Conservation (phyloP, 1,140 invertebrate species). For the Drosophila mojavensis region DNA sequence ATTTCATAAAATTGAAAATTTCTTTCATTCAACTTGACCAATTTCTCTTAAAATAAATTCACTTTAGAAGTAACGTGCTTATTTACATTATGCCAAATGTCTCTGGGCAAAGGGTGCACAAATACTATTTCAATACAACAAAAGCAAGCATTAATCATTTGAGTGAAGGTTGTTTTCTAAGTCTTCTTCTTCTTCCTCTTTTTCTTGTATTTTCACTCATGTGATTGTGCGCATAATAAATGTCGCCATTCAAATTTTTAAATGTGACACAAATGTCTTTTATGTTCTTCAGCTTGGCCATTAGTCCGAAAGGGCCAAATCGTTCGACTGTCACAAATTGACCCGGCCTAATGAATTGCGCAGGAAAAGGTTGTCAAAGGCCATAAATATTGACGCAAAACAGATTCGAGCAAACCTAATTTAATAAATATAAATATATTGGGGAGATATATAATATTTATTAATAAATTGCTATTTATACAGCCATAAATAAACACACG, state of each 20-base stretch:
- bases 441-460: constrained; percentile 1
- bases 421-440: background rate
- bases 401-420: background rate
- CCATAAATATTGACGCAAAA: constrained; percentile 36
- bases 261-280: constrained; percentile 41
- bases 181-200: too few relatives aligned
- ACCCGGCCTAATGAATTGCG: constrained; percentile 37
- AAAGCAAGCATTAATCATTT: constrained; percentile 44
- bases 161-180: background rate
- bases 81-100: constrained; percentile 21
- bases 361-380: constrained; percentile 22
- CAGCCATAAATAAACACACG: constrained; percentile 40
- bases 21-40: constrained; percentile 32
- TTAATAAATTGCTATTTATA: constrained; percentile 27
- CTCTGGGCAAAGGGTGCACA: background rate
- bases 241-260: constrained; percentile 19
- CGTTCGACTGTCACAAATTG: constrained; percentile 44
- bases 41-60: constrained; percentile 33
- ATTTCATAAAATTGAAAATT: constrained; percentile 54
- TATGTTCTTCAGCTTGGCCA: constrained; percentile 9
- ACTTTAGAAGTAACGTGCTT: background rate
- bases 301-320: constrained; percentile 17
- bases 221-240: constrained; percentile 25
- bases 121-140: constrained; percentile 9
- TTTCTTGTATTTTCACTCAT: background rate